Conservation (phyloP, 1,140 invertebrate species). For the Meloidogyne floridensis region DNA sequence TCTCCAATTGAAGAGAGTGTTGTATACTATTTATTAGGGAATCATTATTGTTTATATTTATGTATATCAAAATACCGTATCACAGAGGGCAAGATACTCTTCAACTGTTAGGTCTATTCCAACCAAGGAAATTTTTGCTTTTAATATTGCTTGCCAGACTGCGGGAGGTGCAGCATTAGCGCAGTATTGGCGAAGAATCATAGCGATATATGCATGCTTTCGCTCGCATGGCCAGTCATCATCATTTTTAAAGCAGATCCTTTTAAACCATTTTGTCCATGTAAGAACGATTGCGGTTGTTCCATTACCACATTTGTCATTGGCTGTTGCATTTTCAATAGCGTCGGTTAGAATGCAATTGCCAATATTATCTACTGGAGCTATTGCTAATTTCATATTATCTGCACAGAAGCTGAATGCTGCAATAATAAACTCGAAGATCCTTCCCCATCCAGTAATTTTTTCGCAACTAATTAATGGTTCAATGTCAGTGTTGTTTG, state of each 20-base stretch:
- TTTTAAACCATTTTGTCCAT: constrained; percentile 15
- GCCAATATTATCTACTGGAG: background rate
- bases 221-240: background rate
- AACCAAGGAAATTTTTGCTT: background rate
- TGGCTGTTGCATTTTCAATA: background rate
- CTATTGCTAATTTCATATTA: background rate
- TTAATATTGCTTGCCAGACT: background rate
- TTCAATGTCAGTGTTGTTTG: background rate
- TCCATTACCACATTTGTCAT: background rate
- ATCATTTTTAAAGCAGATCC: background rate
- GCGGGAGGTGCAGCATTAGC: background rate
- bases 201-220: background rate
- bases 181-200: background rate
- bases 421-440: background rate
- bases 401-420: background rate
- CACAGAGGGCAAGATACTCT: background rate
- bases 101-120: background rate
- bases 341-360: background rate
- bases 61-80: too few relatives aligned
- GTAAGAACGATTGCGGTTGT: background rate
- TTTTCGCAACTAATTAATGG: background rate
- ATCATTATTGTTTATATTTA: too few relatives aligned
- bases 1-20: too few relatives aligned
- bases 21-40: too few relatives aligned
- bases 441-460: background rate